Conservation (phyloP, 2,113 vertebrate genomes). For the Lagopus muta region DNA sequence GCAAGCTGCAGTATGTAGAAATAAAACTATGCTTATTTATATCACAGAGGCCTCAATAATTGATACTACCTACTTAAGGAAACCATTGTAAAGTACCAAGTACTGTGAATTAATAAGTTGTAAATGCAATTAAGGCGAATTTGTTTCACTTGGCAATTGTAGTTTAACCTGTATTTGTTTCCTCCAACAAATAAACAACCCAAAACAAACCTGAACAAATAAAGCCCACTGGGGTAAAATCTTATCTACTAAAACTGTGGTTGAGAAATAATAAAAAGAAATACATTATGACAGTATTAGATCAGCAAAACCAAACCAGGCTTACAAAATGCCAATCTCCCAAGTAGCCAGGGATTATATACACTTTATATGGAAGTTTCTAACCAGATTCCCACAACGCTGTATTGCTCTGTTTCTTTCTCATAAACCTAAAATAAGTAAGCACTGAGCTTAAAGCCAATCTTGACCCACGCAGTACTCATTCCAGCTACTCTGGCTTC, state of each 20-base stretch:
- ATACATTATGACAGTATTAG: background rate
- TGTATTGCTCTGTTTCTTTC: background rate
- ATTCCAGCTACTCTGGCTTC: background rate
- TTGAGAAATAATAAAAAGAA: background rate
- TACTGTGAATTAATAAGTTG: background rate
- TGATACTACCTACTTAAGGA: background rate
- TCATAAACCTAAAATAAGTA: background rate
- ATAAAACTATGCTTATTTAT: background rate
- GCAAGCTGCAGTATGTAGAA: background rate
- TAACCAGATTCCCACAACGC: background rate
- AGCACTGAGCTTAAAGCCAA: background rate
- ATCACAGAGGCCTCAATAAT: background rate
- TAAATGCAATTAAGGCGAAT: background rate
- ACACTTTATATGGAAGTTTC: background rate
- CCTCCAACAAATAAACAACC: background rate
- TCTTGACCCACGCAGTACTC: background rate
- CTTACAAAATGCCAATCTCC: background rate
- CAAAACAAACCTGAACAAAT: background rate
- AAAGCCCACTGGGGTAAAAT: background rate
- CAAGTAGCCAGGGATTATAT: background rate
- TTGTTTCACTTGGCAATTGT: background rate
- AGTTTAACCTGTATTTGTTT: background rate
- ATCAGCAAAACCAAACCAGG: background rate
- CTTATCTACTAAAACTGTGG: background rate
- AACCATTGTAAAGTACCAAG: background rate